A percentile compares a stretch with the other conserved stretches of the same genome.
These are phyloP conservation scores for Tapirus terrestris DNA, from an alignment of 2,113 vertebrate species.

Conservation along the genomic window DNA sequence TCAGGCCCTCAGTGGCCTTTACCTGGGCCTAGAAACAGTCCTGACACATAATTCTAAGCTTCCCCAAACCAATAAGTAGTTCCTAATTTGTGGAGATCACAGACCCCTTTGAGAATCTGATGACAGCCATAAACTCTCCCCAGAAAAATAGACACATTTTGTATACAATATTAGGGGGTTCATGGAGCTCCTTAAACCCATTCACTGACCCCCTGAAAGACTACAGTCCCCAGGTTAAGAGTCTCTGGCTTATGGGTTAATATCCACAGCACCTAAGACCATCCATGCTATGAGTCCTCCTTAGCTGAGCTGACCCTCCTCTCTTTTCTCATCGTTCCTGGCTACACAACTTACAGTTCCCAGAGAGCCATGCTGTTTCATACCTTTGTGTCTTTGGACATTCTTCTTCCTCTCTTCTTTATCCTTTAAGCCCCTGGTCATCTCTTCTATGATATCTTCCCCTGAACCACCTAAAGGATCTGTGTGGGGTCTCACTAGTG, in stretches of 20 bases:
- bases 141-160: background rate
- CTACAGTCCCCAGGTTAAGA: background rate
- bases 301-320: rapidly evolving
- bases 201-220: background rate
- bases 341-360: background rate
- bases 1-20: background rate
- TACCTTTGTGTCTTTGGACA: background rate
- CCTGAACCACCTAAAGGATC: background rate
- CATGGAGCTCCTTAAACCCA: background rate
- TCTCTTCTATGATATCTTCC: background rate
- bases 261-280: background rate
- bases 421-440: background rate
- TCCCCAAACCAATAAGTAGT: background rate
- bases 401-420: background rate
- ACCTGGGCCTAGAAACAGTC: background rate
- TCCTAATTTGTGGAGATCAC: background rate
- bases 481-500: background rate
- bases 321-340: background rate
- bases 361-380: background rate
- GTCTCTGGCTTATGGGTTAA: background rate
- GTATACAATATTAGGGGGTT: background rate
- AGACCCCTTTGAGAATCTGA: background rate
- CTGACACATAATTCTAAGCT: background rate
- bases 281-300: background rate
- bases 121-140: background rate